Conservation (phyloP, 2,888 invertebrate genomes). For the Calameuta filiformis region DNA sequence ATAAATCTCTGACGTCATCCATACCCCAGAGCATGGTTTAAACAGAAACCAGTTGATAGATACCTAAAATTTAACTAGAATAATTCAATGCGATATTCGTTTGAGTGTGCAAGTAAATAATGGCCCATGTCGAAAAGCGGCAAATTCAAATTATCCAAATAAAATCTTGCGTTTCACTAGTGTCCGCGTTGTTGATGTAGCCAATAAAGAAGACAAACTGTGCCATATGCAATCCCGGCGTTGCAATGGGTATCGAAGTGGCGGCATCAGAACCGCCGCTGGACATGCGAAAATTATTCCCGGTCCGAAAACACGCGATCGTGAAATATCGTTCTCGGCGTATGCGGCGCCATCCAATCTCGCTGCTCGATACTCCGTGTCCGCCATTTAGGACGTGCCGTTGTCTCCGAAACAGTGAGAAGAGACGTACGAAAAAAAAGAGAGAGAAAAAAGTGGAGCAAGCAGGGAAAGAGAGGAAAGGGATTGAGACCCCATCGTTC, state of each 20-base stretch:
- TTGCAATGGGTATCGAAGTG: constrained; percentile 39
- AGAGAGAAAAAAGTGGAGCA: not conserved
- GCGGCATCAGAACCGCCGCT: constrained; percentile 33
- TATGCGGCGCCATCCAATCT: constrained; percentile 17
- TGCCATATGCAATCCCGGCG: constrained; percentile 36
- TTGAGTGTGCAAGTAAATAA: not conserved
- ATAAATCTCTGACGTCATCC: not conserved
- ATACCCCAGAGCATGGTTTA: not conserved
- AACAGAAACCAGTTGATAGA: not conserved
- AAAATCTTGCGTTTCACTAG: not conserved
- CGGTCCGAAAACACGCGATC: constrained; percentile 37
- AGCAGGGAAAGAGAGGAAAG: not conserved
- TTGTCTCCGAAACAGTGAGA: not conserved
- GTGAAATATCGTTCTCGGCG: constrained; percentile 29
- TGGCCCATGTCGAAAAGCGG: not conserved
- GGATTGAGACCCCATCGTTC: not conserved
- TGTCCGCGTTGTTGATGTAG: constrained; percentile 25
- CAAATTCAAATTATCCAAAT: not conserved
- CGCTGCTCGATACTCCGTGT: constrained; percentile 23
- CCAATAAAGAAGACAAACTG: constrained; percentile 47
- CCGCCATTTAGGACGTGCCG: constrained; percentile 3
- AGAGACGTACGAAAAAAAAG: not conserved
- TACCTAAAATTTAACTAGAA: not conserved
- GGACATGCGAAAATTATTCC: constrained; percentile 51
- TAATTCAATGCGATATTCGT: not conserved